Conservation (phyloP, 2,113 vertebrate species). For the Madoqua kirkii region DNA sequence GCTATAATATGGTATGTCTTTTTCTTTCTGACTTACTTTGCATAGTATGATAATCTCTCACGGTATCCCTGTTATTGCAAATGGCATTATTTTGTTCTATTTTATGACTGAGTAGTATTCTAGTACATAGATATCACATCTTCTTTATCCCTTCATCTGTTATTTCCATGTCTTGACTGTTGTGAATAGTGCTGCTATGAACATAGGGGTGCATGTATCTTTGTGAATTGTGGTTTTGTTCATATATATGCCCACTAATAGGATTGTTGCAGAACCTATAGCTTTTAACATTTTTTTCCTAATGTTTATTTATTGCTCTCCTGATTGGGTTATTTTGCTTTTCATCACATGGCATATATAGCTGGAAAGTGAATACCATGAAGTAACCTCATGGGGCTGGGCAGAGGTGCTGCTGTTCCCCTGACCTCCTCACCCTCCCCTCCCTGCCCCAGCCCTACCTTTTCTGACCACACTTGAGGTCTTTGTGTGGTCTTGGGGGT, state of each 20-base stretch:
- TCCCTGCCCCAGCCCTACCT: neutral
- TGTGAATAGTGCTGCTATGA: neutral
- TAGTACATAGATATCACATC: neutral
- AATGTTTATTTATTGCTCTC: neutral
- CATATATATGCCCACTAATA: neutral
- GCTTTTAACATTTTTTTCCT: neutral
- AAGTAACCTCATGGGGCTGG: neutral
- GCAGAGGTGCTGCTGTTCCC: neutral
- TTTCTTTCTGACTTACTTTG: neutral
- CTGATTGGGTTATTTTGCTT: neutral
- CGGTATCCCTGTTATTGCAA: neutral
- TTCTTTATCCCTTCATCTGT: neutral
- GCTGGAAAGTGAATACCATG: neutral
- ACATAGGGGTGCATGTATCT: neutral
- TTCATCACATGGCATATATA: neutral
- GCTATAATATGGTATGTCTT: neutral
- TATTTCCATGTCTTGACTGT: neutral
- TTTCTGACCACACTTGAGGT: neutral
- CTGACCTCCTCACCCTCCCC: fast-evolving
- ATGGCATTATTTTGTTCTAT: neutral
- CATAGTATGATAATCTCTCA: neutral
- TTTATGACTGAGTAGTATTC: neutral
- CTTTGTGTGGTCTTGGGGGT: neutral
- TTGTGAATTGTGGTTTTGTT: neutral
- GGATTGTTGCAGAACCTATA: neutral